Evolutionary conservation across 2,113 vertebrate genomes (phyloP).

Genomic region (Catagonus wagneri): DNA sequence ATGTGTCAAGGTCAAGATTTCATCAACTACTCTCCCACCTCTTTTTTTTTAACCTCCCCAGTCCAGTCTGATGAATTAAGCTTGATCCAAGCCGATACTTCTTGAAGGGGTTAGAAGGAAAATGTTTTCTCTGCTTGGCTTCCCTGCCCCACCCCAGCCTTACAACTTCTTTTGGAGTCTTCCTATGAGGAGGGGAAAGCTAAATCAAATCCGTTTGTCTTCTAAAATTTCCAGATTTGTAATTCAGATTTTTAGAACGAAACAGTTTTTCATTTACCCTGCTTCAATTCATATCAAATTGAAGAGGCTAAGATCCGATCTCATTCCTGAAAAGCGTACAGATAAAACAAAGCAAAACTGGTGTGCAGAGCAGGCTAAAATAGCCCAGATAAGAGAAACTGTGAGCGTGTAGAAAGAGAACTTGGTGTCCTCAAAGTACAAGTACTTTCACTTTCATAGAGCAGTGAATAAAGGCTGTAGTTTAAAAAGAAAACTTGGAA

Average conservation of each 20-base stretch:
- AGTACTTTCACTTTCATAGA: not conserved
- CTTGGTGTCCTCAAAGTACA: not conserved
- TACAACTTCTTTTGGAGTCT: not conserved
- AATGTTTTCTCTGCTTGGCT: not conserved
- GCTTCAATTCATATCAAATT: not conserved
- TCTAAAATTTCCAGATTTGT: not conserved
- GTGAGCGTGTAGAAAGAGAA: not conserved
- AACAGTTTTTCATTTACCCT: not conserved
- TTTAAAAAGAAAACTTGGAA: not conserved
- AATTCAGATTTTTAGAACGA: not conserved
- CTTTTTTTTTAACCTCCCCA: not conserved
- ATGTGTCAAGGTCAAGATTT: slow-evolving; percentile 53
- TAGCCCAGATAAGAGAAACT: not conserved
- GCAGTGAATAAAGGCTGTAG: not conserved
- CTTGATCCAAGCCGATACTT: not conserved
- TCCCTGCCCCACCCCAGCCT: not conserved
- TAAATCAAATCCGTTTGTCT: not conserved
- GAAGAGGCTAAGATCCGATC: not conserved
- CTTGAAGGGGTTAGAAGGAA: not conserved
- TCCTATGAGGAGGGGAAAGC: not conserved
- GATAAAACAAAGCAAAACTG: not conserved
- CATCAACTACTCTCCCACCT: not conserved
- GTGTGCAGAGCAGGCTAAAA: not conserved
- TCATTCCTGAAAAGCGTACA: not conserved
- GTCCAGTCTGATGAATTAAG: not conserved